phyloP scores from a whole-genome alignment of 2,888 invertebrate species.

The Saturnia japonica region DNA sequence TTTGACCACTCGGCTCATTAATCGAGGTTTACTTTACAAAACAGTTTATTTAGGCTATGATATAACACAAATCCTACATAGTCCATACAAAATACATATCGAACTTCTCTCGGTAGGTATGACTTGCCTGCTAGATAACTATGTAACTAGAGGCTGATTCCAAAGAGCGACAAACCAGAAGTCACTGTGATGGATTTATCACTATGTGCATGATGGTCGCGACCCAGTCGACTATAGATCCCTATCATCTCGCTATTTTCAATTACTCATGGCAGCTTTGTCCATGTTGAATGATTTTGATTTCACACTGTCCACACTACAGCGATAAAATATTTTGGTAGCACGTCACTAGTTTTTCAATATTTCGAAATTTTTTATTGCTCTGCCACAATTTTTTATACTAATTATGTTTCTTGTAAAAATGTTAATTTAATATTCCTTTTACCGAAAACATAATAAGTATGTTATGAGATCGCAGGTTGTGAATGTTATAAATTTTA shows the following conservation, averaged over 20 bases:
- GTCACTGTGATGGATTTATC: no score
- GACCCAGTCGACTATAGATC: no score
- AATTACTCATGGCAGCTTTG: background rate
- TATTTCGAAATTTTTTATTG: background rate
- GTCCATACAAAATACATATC: background rate
- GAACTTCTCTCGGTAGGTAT: background rate
- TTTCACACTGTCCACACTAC: background rate
- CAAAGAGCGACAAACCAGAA: no score
- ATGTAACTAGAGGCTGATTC: no score
- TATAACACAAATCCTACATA: background rate
- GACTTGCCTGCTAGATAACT: no score
- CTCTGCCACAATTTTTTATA: background rate
- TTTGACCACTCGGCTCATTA: slow-evolving; percentile 28
- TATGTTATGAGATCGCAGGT: no score
- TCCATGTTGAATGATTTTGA: background rate
- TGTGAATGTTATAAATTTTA: no score
- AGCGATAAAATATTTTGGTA: background rate
- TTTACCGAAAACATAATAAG: no score
- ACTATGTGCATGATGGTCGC: no score
- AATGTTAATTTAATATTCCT: no score
- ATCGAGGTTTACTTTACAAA: slow-evolving; percentile 23
- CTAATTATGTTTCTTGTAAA: no score
- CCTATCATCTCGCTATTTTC: background rate
- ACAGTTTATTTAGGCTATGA: background rate
- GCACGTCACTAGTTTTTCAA: background rate